Evolutionary conservation across 2,888 invertebrate genomes (phyloP).

Genomic region (Amphipyra berbera): DNA sequence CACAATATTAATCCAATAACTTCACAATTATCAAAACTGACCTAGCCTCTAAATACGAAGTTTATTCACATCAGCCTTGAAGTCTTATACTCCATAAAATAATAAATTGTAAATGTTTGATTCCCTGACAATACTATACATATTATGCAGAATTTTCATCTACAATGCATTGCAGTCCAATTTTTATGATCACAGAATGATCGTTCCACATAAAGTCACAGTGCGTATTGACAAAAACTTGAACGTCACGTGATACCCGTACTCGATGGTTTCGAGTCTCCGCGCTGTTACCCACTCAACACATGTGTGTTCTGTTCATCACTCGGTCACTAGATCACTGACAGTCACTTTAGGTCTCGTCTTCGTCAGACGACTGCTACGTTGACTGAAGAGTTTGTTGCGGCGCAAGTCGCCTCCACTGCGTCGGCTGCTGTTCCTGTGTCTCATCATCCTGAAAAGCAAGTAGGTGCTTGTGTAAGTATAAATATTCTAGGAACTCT

Average conservation of each 20-base stretch:
- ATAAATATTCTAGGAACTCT: too few relatives aligned
- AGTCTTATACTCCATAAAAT: slow-evolving; percentile 28
- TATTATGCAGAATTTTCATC: neutral
- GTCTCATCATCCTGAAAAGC: slow-evolving; percentile 79
- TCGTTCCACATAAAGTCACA: neutral
- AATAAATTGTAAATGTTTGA: neutral
- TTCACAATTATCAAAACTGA: slow-evolving; percentile 21
- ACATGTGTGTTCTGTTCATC: neutral
- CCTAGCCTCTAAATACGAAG: slow-evolving; percentile 49
- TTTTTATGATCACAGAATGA: neutral
- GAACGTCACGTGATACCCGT: neutral
- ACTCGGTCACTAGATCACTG: slow-evolving; percentile 29
- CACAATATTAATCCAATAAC: slow-evolving; percentile 15
- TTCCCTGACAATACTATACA: neutral
- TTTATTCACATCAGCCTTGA: slow-evolving; percentile 43
- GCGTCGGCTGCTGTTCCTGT: slow-evolving; percentile 72
- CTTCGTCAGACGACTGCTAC: slow-evolving; percentile 66
- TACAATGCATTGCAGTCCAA: slow-evolving; percentile 2
- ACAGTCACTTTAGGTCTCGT: slow-evolving; percentile 9
- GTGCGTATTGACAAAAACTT: slow-evolving; percentile 11
- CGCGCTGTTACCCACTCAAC: neutral
- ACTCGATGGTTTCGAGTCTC: slow-evolving; percentile 8
- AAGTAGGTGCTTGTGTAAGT: too few relatives aligned
- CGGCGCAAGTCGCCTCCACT: slow-evolving; percentile 84
- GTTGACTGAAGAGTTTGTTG: slow-evolving; percentile 78